A percentile compares a stretch with the other conserved stretches of the same genome.
Evolutionary conservation across 2,888 invertebrate species (phyloP).

Genomic region (Campopleginae sp.): DNA sequence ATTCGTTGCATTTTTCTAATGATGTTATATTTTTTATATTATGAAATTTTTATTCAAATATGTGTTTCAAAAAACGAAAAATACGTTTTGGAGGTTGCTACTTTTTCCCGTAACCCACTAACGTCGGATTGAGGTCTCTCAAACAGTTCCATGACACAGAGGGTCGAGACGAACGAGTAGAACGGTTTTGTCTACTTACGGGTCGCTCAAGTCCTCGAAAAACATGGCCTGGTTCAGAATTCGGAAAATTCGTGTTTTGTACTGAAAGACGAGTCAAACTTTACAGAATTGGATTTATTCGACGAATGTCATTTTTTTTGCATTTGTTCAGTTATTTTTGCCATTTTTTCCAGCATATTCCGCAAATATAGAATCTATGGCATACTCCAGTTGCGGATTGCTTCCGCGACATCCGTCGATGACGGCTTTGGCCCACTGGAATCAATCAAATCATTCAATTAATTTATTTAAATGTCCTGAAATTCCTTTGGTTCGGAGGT

Average conservation of each 20-base stretch:
- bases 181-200: too few species aligned
- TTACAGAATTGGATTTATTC: neutral
- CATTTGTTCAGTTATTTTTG: constrained; percentile 33
- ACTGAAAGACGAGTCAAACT: neutral
- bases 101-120: neutral
- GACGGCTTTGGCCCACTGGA: constrained; percentile 88
- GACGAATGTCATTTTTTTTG: neutral
- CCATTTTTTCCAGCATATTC: constrained; percentile 58
- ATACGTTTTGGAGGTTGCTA: neutral
- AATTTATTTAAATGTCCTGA: neutral
- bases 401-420: constrained; percentile 88
- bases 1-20: constrained; percentile 18
- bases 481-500: neutral
- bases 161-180: too few species aligned
- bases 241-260: neutral
- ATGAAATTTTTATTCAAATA: constrained; percentile 55
- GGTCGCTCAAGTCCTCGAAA: too few species aligned
- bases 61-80: constrained; percentile 33
- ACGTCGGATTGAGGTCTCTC: neutral
- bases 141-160: too few species aligned
- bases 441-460: constrained; percentile 33
- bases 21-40: constrained; percentile 50
- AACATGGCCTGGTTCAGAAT: neutral
- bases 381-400: constrained; percentile 86
- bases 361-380: constrained; percentile 85